A percentile compares a stretch with the other conserved stretches of the same genome.
Conservation (phyloP, 2,888 invertebrate genomes). For the Thymelicus acteon region DNA sequence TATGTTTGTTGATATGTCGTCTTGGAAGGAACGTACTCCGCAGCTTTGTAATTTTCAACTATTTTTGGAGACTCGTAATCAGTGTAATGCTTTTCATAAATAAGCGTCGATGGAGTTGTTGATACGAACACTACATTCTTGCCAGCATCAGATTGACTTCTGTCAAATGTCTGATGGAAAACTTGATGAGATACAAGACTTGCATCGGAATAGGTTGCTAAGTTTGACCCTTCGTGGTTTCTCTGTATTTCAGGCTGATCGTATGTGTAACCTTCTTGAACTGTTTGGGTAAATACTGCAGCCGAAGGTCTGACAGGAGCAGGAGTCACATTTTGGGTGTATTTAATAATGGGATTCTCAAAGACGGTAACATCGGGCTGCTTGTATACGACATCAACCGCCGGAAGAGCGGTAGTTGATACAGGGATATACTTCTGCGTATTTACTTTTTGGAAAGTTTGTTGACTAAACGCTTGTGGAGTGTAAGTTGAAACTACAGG, state of each 20-base stretch:
- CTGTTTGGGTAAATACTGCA: conserved; percentile 62
- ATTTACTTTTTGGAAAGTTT: conserved; percentile 65
- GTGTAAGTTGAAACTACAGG: conserved; percentile 58
- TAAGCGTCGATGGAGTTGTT: conserved; percentile 67
- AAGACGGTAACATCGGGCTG: conserved; percentile 69
- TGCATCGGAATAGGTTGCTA: conserved; percentile 69
- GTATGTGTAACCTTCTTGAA: conserved; percentile 65
- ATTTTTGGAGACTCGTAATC: conserved; percentile 64
- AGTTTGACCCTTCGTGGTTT: conserved; percentile 57
- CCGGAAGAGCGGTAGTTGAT: conserved; percentile 63
- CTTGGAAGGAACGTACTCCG: conserved; percentile 58
- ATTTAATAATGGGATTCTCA: conserved; percentile 71
- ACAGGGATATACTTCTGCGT: conserved; percentile 53
- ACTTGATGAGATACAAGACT: conserved; percentile 74
- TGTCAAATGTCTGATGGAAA: conserved; percentile 58
- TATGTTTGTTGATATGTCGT: conserved; percentile 61
- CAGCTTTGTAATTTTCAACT: conserved; percentile 57
- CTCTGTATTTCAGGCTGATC: conserved; percentile 75
- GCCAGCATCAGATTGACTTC: conserved; percentile 55
- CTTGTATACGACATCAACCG: conserved; percentile 62
- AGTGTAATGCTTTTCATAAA: conserved; percentile 71
- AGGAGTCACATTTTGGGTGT: conserved; percentile 64
- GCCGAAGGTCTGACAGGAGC: conserved; percentile 62
- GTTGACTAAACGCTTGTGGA: conserved; percentile 68
- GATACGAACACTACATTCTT: conserved; percentile 66